phyloP scores from a whole-genome alignment of 2,888 invertebrate species.

The Oeneis ivallda region DNA sequence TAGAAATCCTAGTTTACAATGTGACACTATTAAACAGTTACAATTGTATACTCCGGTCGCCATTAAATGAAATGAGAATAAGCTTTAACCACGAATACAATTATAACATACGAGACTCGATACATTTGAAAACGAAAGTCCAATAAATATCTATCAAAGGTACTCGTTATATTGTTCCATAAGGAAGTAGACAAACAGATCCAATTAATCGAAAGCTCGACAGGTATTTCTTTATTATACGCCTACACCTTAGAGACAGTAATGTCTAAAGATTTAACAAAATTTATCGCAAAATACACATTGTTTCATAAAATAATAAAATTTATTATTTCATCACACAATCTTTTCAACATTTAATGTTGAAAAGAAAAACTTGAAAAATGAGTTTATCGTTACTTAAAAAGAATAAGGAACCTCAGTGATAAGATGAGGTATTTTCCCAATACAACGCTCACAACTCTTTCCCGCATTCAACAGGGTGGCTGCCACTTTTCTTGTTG shows the following conservation, averaged over 20 bases:
- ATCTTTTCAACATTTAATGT: too few species aligned
- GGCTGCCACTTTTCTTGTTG: too few species aligned
- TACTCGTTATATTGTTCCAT: background rate
- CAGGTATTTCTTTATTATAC: slow-evolving; percentile 12
- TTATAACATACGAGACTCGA: slow-evolving; percentile 5
- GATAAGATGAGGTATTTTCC: too few species aligned
- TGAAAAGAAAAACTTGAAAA: too few species aligned
- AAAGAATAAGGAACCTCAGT: too few species aligned
- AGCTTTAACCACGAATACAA: slow-evolving; percentile 12
- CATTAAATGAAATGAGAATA: slow-evolving; percentile 3
- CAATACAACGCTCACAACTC: too few species aligned
- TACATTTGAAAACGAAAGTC: slow-evolving; percentile 15
- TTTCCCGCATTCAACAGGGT: too few species aligned
- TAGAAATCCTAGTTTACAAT: background rate
- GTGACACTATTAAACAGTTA: background rate
- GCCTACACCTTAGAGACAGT: slow-evolving; percentile 16
- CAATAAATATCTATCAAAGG: slow-evolving; percentile 1
- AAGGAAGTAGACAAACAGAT: slow-evolving; percentile 11
- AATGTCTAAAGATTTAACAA: slow-evolving; percentile 6
- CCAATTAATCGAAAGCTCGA: slow-evolving; percentile 8
- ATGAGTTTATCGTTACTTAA: too few species aligned
- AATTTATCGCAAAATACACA: background rate
- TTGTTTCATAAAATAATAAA: too few species aligned
- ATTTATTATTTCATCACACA: too few species aligned
- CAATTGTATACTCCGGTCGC: background rate